phyloP scores from a whole-genome alignment of 2,113 vertebrate genomes.

The Anolis carolinensis region DNA sequence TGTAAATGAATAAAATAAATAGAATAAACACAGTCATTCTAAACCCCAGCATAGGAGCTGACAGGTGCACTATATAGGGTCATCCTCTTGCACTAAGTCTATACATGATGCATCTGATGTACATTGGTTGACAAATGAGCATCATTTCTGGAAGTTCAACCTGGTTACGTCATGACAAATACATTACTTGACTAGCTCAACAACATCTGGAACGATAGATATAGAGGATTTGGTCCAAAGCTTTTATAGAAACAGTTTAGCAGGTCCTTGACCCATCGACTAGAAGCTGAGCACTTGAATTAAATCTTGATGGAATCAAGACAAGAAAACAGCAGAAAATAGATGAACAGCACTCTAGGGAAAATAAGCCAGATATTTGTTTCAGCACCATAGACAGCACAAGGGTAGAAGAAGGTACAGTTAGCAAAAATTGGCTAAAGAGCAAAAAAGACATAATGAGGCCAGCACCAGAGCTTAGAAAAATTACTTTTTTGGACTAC shows the following conservation, averaged over 20 bases:
- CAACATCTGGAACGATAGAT: neutral
- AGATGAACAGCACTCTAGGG: neutral
- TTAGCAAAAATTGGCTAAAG: neutral
- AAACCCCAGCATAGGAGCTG: neutral
- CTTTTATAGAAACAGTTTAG: neutral
- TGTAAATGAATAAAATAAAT: too few relatives aligned
- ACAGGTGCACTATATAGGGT: neutral
- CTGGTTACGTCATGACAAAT: neutral
- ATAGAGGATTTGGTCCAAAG: neutral
- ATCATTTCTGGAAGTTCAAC: neutral
- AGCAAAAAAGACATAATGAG: neutral
- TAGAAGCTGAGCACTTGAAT: neutral
- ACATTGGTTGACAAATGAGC: neutral
- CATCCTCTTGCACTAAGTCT: neutral
- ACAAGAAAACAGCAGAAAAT: neutral
- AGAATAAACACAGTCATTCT: too few relatives aligned
- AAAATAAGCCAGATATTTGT: neutral
- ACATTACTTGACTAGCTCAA: neutral
- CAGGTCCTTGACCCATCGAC: neutral
- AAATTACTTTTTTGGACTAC: too few relatives aligned
- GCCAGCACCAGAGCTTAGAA: neutral
- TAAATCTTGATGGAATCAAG: neutral
- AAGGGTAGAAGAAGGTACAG: neutral
- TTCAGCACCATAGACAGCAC: constrained; percentile 10
- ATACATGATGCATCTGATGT: neutral